Evolutionary conservation across 2,113 vertebrate species (phyloP), one percentile per base, ranked within the genome.

Genomic region (Theropithecus gelada): DNA sequence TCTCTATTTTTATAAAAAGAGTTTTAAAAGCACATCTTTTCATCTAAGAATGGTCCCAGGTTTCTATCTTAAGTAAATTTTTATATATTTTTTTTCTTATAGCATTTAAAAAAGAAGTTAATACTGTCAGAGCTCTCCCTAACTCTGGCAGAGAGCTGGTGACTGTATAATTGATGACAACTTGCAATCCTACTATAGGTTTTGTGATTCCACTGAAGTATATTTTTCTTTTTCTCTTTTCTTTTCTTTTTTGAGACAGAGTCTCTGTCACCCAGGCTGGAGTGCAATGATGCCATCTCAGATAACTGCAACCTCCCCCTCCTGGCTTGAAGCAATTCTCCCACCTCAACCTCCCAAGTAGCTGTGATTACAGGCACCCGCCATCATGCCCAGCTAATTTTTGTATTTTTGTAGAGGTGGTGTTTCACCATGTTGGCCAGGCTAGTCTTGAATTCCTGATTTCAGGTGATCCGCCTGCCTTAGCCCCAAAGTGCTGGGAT

Each of bases 41-140:
- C 75, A 82, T 87, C 93, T 96, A 97, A 97, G 96, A 97, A 92
- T 75, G 43, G 48, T 81, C 92, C 97, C 97, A 98, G 81, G 55
- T 92, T 98, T 98, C 96, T 98, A 93, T 94, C 86, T 79, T 64
- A 52, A 97, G 68, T 88, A 78, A 94, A 73, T 94, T 92, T 97
- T 76, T 95, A 3, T 57, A 32, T 59, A 64, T 64, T 30, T 64
- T 14, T 14, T 84, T 93, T 30, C 68, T 90, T 88, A 95, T 9
- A 94, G 87, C 52, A 88, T 97, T 89, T 92, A 59, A 88, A 86
- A 76, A 95, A 80, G 35, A 94, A 84, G 48, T 66, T 64, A 38
- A 95, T 93, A 82, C 50, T 94, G 25, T 73, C 88, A 97, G 89
- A 72, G 32, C 80, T 87, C 97, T 55, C 86, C 92, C 97, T 72